A percentile compares a stretch with the other conserved stretches of the same genome.
phyloP scores from a whole-genome alignment of 1,140 invertebrate genomes.

The Latrodectus geometricus region DNA sequence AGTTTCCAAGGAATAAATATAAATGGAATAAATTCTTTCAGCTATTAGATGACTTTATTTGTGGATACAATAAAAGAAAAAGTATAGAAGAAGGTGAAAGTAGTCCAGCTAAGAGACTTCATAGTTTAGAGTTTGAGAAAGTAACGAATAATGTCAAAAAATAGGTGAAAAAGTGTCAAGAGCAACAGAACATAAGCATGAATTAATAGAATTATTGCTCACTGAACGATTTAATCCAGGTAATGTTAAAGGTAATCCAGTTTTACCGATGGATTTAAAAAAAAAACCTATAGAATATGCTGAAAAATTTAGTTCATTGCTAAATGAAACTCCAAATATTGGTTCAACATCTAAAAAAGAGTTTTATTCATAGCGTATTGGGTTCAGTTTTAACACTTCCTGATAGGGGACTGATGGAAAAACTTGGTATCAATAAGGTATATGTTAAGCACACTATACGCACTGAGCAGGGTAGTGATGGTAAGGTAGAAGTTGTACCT shows the following conservation, averaged over 20 bases:
- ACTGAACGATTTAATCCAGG: constrained; percentile 20
- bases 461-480: neutral
- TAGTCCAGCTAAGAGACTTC: too few relatives aligned
- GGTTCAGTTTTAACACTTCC: constrained; percentile 46
- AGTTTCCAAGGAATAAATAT: too few relatives aligned
- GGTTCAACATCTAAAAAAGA: constrained; percentile 33
- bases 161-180: too few relatives aligned
- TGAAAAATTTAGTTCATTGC: constrained; percentile 47
- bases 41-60: too few relatives aligned
- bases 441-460: constrained; percentile 38
- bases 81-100: too few relatives aligned
- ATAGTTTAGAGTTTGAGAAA: too few relatives aligned
- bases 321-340: constrained; percentile 31
- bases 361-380: constrained; percentile 39
- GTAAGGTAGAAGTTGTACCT: constrained; percentile 3
- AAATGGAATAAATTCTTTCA: too few relatives aligned
- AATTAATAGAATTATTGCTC: constrained; percentile 31
- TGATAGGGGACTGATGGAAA: constrained; percentile 45
- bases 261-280: constrained; percentile 12
- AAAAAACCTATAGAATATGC: constrained; percentile 30
- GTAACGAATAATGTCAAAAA: too few relatives aligned
- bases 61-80: too few relatives aligned
- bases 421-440: constrained; percentile 48
- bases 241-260: constrained; percentile 35
- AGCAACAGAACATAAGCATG: too few relatives aligned